Evolutionary conservation across 2,888 invertebrate genomes (phyloP).

Genomic region (Pseudococcus jackbeardsleyi): DNA sequence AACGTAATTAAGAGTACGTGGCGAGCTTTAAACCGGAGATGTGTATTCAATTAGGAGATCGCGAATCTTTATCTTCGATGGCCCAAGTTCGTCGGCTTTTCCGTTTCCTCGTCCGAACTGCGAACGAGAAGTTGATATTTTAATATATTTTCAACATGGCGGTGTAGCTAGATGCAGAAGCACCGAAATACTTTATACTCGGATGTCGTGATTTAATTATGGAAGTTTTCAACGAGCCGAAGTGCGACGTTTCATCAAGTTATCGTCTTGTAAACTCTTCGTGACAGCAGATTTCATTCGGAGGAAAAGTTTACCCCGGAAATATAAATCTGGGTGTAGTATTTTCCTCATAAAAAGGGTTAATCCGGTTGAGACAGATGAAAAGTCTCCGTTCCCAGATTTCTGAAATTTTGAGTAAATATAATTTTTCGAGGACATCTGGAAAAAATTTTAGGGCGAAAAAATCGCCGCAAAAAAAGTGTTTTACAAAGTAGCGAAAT

Average conservation of each 20-base stretch:
- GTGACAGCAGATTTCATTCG: conserved; percentile 22
- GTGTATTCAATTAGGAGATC: conserved; percentile 25
- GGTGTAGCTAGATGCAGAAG: background rate
- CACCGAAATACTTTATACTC: no score
- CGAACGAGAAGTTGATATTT: background rate
- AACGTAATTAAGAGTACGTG: conserved; percentile 49
- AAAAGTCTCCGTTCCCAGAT: no score
- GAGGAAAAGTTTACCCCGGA: background rate
- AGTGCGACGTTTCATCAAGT: background rate
- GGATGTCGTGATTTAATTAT: conserved; percentile 22
- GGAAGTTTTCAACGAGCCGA: conserved; percentile 20
- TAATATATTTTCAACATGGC: background rate
- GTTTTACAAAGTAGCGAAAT: no score
- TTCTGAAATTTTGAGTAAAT: no score
- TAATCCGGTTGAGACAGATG: no score
- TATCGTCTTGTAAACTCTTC: background rate
- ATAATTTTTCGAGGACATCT: no score
- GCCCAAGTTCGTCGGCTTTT: background rate
- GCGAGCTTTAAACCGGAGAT: background rate
- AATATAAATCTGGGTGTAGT: background rate
- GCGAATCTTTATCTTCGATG: background rate
- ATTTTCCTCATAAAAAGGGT: no score
- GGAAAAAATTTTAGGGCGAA: no score
- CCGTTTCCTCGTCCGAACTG: background rate
- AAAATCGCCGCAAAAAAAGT: no score